Base-by-base conservation (phyloP, 2,888 invertebrate species). In the Sthenelais limicola region DNA sequence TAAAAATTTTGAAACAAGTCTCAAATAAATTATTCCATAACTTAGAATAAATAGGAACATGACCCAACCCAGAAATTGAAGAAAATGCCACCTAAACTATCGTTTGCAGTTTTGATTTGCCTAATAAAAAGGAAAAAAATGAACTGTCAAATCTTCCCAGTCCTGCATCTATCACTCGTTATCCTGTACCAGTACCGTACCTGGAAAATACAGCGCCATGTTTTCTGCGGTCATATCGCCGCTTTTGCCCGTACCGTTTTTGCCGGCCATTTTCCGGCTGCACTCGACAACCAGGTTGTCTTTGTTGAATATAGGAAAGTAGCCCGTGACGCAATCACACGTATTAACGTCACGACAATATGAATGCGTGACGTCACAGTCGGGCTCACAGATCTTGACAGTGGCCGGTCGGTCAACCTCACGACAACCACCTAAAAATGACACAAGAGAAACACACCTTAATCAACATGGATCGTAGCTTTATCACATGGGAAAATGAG, bases 371-470 rank as follows among this genome's bases (percentile, higher is more conserved):
- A 78, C 77, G 69, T 73, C 68, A 79, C 80, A 85, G 58, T 78
- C 79, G 51, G 83, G 86, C 71, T 78, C 78, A 74, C 88, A 88
- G 7, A 26, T 48, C 51, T 80, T 74, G 0, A 58, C 30, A 5
- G 67, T 67, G 0, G 78, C 66, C 4, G 89, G 89, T 74, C 83
- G 83, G 7, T 82, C 79, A 33, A 80, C 81, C 4, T 85, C 83
- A 35, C 84, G 82, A 78, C 89, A 89, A 7, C 88, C 89, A 56
- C 88, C 89, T 89, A 81, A 15, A 75, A 75, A 26, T 21, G 2
- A 62, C 62, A 9, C 9, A 43, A 12, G 43, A 43, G 9, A n/a
- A n/a, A n/a, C n/a, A n/a, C n/a, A n/a, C n/a, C n/a, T n/a, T n/a
- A n/a, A n/a, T n/a, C n/a, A n/a, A n/a, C n/a, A n/a, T n/a, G n/a